Evolutionary conservation across 2,888 invertebrate genomes (phyloP), one percentile per base, ranked within the genome.

Genomic region (Ectemnius continuus): DNA sequence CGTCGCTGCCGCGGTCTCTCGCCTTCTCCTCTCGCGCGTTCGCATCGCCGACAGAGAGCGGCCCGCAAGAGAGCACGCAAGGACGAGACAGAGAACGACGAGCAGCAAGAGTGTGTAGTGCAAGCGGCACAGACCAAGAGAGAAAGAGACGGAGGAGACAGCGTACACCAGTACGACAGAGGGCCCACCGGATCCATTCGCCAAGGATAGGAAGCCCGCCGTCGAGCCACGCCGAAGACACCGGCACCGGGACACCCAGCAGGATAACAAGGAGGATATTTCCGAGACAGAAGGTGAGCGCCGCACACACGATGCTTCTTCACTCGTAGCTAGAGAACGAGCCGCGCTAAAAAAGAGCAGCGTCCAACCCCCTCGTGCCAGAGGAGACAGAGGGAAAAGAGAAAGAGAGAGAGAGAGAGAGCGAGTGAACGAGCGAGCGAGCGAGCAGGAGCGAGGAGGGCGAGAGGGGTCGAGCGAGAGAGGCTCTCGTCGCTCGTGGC

Each of bases 281-380:
- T 73, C 47, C 69, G 68, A 75, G 77, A 23, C 75, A 63, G 18
- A 74, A 78, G 78, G 78, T 76, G 71, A 76, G 76, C 46, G 28
- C 52, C 36, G 36, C 36, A 36, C 11, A 36, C 36, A 36, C 36
- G 36, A 56, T 67, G 64, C 63, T 61, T 71, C 57, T 64, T 64
- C 69, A 56, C 68, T 66, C 70, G 65, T 70, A 71, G 59, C 58
- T 67, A 61, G 64, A 58, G 73, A 74, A 14, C 52, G 16, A 5
- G 52, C 52, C 52, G 4, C 52, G 52, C 80, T 75, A 75, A 80
- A 79, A 79, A 73, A 76, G 75, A 76, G 66, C 68, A 63, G 66
- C 68, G 72, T 62, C 62, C 67, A 62, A 69, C 66, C 61, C 73
- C 67, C 69, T 61, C 58, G 70, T 65, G 76, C 62, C 75, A 61